phyloP scores from a whole-genome alignment of 2,113 vertebrate genomes.

The Puffinus mauretanicus region DNA sequence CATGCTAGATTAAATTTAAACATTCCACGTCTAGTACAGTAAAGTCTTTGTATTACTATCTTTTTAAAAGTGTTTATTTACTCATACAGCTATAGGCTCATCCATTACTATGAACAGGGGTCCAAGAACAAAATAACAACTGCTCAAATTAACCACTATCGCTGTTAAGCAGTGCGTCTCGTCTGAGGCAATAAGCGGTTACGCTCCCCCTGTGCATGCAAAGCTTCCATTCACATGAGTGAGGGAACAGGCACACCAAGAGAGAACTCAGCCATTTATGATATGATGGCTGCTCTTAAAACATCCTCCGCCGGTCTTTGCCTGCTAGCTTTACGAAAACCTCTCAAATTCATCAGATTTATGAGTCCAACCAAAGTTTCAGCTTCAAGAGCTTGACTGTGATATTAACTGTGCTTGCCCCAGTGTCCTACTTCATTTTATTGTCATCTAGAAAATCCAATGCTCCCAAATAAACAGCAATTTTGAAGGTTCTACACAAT shows the following conservation, averaged over 20 bases:
- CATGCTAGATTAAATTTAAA: not conserved
- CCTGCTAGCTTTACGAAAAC: not conserved
- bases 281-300: not conserved
- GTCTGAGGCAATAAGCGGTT: not conserved
- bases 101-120: not conserved
- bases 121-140: not conserved
- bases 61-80: not conserved
- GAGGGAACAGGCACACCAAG: not conserved
- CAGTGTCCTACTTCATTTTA: conserved; percentile 12
- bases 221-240: not conserved
- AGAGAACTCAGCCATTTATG: not conserved
- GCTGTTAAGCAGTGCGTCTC: not conserved
- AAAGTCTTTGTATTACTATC: not conserved
- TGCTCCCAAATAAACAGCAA: not conserved
- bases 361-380: not conserved
- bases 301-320: not conserved
- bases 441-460: not conserved
- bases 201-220: fast-evolving
- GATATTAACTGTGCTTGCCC: not conserved
- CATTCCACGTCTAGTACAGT: not conserved
- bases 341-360: not conserved
- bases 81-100: not conserved
- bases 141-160: not conserved
- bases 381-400: not conserved
- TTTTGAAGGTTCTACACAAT: conserved; percentile 21